These are phyloP conservation scores for Steatornis caripensis DNA, from an alignment of 2,113 vertebrate genomes.

Conservation along the genomic window DNA sequence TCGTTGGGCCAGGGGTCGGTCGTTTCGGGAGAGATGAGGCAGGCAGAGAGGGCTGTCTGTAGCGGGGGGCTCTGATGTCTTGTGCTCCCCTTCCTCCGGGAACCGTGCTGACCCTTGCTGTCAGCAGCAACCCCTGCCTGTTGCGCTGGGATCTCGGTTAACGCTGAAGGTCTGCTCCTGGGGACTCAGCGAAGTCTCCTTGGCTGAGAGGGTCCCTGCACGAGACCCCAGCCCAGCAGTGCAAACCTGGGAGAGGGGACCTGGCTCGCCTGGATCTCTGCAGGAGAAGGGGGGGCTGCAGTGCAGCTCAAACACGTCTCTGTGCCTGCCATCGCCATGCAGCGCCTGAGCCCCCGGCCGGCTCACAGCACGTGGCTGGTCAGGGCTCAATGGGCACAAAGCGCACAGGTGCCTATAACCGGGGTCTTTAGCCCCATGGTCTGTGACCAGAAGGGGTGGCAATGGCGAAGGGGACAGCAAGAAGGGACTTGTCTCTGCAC, in stretches of 20 bases:
- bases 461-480: neutral
- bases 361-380: rapidly evolving
- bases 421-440: neutral
- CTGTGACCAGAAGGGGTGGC: neutral
- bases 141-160: neutral
- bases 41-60: neutral
- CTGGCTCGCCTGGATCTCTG: neutral
- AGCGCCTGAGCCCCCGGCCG: neutral
- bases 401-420: neutral
- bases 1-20: neutral
- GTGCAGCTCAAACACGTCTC: neutral
- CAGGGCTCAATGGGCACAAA: neutral
- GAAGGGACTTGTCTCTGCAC: neutral
- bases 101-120: neutral
- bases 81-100: neutral
- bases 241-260: neutral
- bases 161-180: neutral
- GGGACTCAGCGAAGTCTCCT: neutral
- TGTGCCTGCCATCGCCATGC: neutral
- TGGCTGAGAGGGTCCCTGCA: neutral
- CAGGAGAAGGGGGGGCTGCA: neutral
- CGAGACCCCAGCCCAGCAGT: neutral
- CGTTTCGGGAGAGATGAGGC: neutral
- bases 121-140: neutral
- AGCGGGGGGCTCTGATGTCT: neutral